phyloP scores from a whole-genome alignment of 2,113 vertebrate genomes.

The Xenopus tropicalis region DNA sequence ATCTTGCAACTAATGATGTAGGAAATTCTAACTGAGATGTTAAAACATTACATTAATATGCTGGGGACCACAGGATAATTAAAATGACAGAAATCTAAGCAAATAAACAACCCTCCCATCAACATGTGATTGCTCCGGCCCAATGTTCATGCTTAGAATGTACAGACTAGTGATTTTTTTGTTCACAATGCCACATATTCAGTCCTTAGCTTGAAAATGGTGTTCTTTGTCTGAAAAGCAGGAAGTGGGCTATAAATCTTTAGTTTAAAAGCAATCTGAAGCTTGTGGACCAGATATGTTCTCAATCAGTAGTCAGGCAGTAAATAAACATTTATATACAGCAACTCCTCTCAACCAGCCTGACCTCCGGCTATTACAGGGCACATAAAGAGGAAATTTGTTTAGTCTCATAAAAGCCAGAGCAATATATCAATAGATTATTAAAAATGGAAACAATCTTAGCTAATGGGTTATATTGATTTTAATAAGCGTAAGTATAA shows the following conservation, averaged over 20 bases:
- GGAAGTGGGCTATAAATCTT: slow-evolving; percentile 72
- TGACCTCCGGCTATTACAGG: slow-evolving; percentile 69
- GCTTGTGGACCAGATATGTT: slow-evolving; percentile 72
- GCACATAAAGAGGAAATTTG: slow-evolving; percentile 75
- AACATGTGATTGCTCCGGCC: not conserved
- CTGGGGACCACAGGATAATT: not conserved
- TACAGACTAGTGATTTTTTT: slow-evolving; percentile 44
- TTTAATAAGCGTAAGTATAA: slow-evolving; percentile 75
- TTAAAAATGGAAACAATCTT: slow-evolving; percentile 70
- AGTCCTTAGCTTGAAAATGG: slow-evolving; percentile 60
- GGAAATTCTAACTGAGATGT: no score
- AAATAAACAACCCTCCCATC: slow-evolving; percentile 9
- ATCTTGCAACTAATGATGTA: no score
- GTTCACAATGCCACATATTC: slow-evolving; percentile 66
- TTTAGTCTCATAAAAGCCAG: slow-evolving; percentile 75
- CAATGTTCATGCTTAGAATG: slow-evolving; percentile 24
- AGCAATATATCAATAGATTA: slow-evolving; percentile 77
- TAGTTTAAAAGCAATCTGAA: slow-evolving; percentile 72
- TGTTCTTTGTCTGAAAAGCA: slow-evolving; percentile 68
- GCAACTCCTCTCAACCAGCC: slow-evolving; percentile 63
- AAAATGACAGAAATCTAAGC: not conserved
- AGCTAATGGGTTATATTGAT: slow-evolving; percentile 76
- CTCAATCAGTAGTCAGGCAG: slow-evolving; percentile 77
- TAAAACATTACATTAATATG: not conserved
- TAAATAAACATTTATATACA: slow-evolving; percentile 77